Conservation (phyloP, 2,888 invertebrate species). For the Acheta domesticus region DNA sequence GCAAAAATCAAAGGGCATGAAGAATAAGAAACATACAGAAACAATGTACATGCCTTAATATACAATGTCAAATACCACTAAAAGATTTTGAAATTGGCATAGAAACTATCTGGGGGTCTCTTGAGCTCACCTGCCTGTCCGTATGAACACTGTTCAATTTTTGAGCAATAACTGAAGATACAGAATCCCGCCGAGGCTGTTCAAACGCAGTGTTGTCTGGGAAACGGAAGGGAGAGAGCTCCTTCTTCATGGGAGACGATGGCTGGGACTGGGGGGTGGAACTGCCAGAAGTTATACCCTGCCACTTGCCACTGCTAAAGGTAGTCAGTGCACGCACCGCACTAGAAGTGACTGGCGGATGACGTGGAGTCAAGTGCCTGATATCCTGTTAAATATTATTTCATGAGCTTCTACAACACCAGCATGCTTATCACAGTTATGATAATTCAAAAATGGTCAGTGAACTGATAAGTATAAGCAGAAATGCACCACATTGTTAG, state of each 20-base stretch:
- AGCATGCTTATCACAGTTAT: not conserved
- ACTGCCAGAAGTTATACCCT: slow-evolving; percentile 42
- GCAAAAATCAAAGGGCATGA: too few relatives aligned
- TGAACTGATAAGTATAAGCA: not conserved
- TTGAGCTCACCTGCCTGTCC: not conserved
- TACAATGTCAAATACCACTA: too few relatives aligned
- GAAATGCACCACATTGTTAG: not conserved
- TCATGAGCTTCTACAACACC: not conserved
- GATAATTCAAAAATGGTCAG: not conserved
- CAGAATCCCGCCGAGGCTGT: slow-evolving; percentile 36
- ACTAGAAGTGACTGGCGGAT: slow-evolving; percentile 58
- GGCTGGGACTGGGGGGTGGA: slow-evolving; percentile 59
- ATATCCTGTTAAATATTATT: slow-evolving; percentile 43
- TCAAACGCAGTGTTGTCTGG: slow-evolving; percentile 39
- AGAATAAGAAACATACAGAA: too few relatives aligned
- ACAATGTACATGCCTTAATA: too few relatives aligned
- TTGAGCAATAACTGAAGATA: slow-evolving; percentile 25
- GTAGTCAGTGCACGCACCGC: slow-evolving; percentile 63
- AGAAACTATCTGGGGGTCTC: not conserved
- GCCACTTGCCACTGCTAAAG: slow-evolving; percentile 46
- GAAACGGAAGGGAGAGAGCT: slow-evolving; percentile 56
- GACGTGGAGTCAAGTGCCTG: slow-evolving; percentile 45
- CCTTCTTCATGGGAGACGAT: slow-evolving; percentile 66
- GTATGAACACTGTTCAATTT: not conserved
- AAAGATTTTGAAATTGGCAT: too few relatives aligned